A percentile compares a stretch with the other conserved stretches of the same genome.
Conservation (phyloP, 2,113 vertebrate genomes). For the Rutilus rutilus region DNA sequence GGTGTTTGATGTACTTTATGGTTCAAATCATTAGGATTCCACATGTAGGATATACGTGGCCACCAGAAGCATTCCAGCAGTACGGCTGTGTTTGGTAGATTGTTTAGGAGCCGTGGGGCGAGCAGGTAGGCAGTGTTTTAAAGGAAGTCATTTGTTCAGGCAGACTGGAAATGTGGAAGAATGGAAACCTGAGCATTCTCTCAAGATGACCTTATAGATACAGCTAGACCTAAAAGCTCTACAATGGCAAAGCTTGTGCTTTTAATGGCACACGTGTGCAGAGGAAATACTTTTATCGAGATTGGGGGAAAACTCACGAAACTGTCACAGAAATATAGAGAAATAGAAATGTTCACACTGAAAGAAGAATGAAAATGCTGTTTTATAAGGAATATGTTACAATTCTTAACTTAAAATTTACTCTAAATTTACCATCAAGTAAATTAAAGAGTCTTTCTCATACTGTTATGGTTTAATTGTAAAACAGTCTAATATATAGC, state of each 20-base stretch:
- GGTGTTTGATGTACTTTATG: constrained; percentile 9
- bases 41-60: not conserved
- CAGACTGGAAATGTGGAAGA: constrained; percentile 48
- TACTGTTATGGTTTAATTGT: too few relatives aligned
- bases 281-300: constrained; percentile 28
- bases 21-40: constrained; percentile 16
- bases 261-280: constrained; percentile 50
- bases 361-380: not conserved
- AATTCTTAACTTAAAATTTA: not conserved
- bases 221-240: constrained; percentile 52
- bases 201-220: constrained; percentile 58
- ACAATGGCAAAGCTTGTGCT: constrained; percentile 53
- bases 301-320: not conserved
- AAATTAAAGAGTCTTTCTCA: too few relatives aligned
- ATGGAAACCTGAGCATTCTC: constrained; percentile 49
- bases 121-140: constrained; percentile 41
- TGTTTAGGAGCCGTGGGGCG: constrained; percentile 24
- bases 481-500: too few relatives aligned
- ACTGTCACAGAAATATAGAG: not conserved
- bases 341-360: not conserved
- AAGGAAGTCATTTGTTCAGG: constrained; percentile 56
- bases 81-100: not conserved
- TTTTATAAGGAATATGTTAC: not conserved
- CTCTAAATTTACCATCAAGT: not conserved
- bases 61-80: constrained; percentile 40